Evolutionary conservation across 2,113 vertebrate genomes (phyloP).

Genomic region (Serranochromis macrocephalus): DNA sequence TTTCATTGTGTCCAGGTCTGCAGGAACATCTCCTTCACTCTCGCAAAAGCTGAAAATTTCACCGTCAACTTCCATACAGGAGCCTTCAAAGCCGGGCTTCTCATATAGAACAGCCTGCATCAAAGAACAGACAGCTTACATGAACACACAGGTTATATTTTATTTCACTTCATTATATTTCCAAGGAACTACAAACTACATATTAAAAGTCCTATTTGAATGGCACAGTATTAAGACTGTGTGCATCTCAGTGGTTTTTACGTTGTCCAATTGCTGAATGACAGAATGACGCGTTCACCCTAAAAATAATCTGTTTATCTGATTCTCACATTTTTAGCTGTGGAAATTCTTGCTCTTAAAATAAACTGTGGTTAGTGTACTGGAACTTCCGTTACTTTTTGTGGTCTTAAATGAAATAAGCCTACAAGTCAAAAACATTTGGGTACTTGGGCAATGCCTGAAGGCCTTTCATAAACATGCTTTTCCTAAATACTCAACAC

Average conservation of each 20-base stretch:
- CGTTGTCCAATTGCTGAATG: not conserved
- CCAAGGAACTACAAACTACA: not conserved
- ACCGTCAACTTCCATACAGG: conserved; percentile 74
- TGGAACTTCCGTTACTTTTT: not conserved
- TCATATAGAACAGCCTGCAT: conserved; percentile 81
- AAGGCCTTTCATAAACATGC: not conserved
- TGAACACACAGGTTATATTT: not conserved
- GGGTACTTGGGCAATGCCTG: not conserved
- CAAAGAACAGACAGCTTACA: not conserved
- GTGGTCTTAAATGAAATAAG: not conserved
- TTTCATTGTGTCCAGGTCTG: not conserved
- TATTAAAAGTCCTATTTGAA: not conserved
- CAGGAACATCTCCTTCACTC: not conserved
- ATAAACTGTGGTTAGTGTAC: not conserved
- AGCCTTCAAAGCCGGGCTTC: conserved; percentile 82
- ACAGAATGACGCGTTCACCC: not conserved
- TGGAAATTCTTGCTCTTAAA: not conserved
- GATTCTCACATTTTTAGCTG: not conserved
- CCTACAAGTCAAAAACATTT: not conserved
- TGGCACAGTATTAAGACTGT: not conserved
- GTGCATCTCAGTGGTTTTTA: not conserved
- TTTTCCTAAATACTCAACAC: not conserved
- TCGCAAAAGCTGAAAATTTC: conserved; percentile 70
- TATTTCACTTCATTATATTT: not conserved
- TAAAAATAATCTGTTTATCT: not conserved